Conservation (phyloP, 2,797 vertebrate genomes). For the Eurystomus glaucurus region DNA sequence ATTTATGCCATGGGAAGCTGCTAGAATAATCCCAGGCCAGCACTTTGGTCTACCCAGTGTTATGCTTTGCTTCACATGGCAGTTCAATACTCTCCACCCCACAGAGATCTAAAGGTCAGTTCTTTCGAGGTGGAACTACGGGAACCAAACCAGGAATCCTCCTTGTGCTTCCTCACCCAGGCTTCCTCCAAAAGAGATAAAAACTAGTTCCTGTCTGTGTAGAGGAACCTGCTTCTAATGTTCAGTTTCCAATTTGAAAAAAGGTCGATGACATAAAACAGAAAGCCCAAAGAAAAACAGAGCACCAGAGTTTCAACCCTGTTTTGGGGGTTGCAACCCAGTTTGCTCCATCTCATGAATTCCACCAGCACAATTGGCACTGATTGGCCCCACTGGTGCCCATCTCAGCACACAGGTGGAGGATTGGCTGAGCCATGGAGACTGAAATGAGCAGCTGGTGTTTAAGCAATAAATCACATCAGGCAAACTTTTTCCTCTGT, state of each 20-base stretch:
- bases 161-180: slow-evolving; percentile 6
- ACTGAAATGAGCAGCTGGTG: slow-evolving; percentile 41
- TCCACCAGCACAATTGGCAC: not conserved
- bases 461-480: not conserved
- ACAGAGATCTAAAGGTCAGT: slow-evolving; percentile 40
- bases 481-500: not conserved
- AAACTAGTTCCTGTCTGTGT: not conserved
- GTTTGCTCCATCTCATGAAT: not conserved
- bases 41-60: slow-evolving; percentile 38
- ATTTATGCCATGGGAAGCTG: slow-evolving; percentile 55
- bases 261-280: not conserved
- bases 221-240: not conserved
- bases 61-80: slow-evolving; percentile 61
- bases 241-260: not conserved
- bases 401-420: not conserved
- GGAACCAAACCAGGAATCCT: slow-evolving; percentile 30
- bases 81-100: slow-evolving; percentile 40
- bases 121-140: slow-evolving; percentile 62
- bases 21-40: slow-evolving; percentile 29
- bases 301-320: not conserved
- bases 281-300: not conserved
- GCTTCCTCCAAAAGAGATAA: not conserved
- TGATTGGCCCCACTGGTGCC: not conserved
- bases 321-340: not conserved
- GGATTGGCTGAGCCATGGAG: not conserved